Conservation (phyloP, 2,113 vertebrate species). For the Limanda limanda region DNA sequence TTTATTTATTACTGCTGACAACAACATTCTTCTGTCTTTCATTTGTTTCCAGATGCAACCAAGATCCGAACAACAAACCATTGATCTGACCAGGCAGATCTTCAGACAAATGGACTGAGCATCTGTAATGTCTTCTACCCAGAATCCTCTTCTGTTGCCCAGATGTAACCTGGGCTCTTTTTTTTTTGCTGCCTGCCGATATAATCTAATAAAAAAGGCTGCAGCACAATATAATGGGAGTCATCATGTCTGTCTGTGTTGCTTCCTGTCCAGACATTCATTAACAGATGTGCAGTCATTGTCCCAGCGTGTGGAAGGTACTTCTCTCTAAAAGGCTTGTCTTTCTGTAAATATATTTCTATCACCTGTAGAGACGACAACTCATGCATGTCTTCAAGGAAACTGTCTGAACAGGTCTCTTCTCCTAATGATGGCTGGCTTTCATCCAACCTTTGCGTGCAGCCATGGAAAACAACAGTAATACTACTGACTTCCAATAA, state of each 20-base stretch:
- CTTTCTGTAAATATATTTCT: background rate
- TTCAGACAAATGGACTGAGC: no score
- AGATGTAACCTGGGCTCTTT: slow-evolving; percentile 23
- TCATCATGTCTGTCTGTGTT: slow-evolving; percentile 25
- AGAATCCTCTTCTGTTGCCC: slow-evolving; percentile 3
- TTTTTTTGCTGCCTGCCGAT: background rate
- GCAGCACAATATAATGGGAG: slow-evolving; percentile 19
- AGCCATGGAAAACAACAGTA: background rate
- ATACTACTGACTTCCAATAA: background rate
- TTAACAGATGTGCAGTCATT: background rate
- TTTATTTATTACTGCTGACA: no score
- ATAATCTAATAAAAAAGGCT: slow-evolving; percentile 29
- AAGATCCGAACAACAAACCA: no score
- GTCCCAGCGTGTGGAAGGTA: background rate
- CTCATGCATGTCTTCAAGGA: background rate
- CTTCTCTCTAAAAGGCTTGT: no score
- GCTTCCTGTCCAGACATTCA: slow-evolving; percentile 36
- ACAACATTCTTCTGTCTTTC: no score
- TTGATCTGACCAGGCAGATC: no score
- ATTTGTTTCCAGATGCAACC: no score
- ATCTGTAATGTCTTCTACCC: no score
- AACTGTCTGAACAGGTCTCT: background rate
- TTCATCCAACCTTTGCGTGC: no score
- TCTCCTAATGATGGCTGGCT: no score
- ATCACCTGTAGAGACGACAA: background rate